Evolutionary conservation across 92 coral and sea anemone genomes (phyloP).

Genomic region (Porites rus): DNA sequence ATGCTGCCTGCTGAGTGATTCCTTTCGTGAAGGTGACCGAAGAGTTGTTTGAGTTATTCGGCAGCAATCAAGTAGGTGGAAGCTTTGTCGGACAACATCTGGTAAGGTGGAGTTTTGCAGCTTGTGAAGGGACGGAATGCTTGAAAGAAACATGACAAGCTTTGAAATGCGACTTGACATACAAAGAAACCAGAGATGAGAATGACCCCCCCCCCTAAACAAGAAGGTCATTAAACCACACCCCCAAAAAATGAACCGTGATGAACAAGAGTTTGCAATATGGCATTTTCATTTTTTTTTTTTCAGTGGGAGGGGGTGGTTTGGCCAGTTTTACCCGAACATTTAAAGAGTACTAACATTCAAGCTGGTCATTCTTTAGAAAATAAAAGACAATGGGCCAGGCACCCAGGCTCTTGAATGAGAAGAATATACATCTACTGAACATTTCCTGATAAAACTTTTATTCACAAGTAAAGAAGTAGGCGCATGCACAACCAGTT

Average conservation of each 20-base stretch:
- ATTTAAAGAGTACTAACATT: neutral
- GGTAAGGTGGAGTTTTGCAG: conserved; percentile 29
- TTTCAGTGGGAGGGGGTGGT: conserved; percentile 34
- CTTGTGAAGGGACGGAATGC: conserved; percentile 35
- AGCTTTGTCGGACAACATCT: conserved; percentile 53
- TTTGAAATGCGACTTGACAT: too few relatives aligned
- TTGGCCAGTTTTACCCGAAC: conserved; percentile 24
- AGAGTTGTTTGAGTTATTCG: neutral
- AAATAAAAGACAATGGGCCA: conserved; percentile 48
- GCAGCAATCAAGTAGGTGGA: conserved; percentile 22
- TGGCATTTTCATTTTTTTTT: conserved; percentile 21
- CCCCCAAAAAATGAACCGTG: conserved; percentile 26
- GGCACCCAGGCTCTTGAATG: conserved; percentile 17
- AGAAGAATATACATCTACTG: conserved; percentile 17
- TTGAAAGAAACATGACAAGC: conserved; percentile 9
- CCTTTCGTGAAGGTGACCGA: conserved; percentile 36
- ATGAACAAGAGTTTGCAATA: conserved; percentile 36
- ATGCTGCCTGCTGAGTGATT: conserved; percentile 11
- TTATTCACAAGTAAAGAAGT: conserved; percentile 26
- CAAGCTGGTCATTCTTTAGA: conserved; percentile 3
- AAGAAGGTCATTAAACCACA: neutral
- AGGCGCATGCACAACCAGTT: conserved; percentile 43
- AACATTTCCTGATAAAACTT: conserved; percentile 42
- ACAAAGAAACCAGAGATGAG: too few relatives aligned
- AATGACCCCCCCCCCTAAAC: conserved; percentile 4